These are phyloP conservation scores for Eucriotettix oculatus DNA, from an alignment of 2,888 invertebrate genomes.

Conservation along the genomic window DNA sequence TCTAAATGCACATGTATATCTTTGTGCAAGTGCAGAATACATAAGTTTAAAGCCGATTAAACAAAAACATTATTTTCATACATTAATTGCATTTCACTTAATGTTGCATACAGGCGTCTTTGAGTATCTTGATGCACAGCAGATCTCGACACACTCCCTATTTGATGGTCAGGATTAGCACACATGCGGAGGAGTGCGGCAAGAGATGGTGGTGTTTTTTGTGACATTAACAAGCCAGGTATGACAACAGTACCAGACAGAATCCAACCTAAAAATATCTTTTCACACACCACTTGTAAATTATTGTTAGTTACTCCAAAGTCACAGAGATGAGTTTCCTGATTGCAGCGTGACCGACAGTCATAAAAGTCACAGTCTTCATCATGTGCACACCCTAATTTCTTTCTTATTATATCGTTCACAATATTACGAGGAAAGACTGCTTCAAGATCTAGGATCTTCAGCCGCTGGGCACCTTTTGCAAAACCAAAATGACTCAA, in stretches of 20 bases:
- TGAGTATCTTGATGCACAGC: slow-evolving; percentile 30
- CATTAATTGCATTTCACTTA: slow-evolving; percentile 23
- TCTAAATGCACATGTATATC: too few species aligned
- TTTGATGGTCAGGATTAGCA: slow-evolving; percentile 26
- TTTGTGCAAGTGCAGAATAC: too few species aligned
- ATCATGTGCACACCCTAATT: slow-evolving; percentile 34
- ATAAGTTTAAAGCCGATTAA: too few species aligned
- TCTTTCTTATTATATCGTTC: slow-evolving; percentile 30
- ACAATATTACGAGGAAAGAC: slow-evolving; percentile 39
- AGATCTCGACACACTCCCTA: slow-evolving; percentile 26
- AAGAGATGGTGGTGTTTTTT: slow-evolving; percentile 37
- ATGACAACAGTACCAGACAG: slow-evolving; percentile 40
- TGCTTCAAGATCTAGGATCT: slow-evolving; percentile 45
- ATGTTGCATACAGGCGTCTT: slow-evolving; percentile 32
- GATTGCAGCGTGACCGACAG: slow-evolving; percentile 43
- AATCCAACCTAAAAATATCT: slow-evolving; percentile 45
- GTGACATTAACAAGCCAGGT: slow-evolving; percentile 41
- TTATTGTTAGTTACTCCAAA: slow-evolving; percentile 42
- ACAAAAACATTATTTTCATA: too few species aligned
- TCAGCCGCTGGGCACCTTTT: slow-evolving; percentile 31
- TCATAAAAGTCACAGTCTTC: slow-evolving; percentile 51
- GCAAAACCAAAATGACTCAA: slow-evolving; percentile 46
- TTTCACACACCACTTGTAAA: slow-evolving; percentile 45
- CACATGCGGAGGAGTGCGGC: slow-evolving; percentile 39
- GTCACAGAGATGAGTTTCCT: slow-evolving; percentile 32